Evolutionary conservation across 2,113 vertebrate species (phyloP).

Genomic region (Petrocephalus zakoni): DNA sequence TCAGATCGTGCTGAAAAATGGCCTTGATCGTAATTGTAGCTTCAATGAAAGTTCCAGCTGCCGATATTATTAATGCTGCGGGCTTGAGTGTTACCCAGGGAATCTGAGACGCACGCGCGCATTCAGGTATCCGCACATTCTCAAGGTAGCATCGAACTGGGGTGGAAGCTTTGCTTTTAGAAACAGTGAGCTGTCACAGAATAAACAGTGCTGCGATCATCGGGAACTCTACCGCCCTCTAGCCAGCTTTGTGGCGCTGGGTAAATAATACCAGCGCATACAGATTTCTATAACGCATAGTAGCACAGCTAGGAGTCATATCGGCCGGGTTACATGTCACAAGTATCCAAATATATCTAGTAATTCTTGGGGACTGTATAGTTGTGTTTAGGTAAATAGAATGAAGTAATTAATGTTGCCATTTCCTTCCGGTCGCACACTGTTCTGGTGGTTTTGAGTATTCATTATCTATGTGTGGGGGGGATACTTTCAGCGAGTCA

Average conservation of each 20-base stretch:
- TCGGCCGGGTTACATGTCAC: too few relatives aligned
- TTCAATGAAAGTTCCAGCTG: not conserved
- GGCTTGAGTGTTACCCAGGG: not conserved
- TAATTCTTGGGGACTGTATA: not conserved
- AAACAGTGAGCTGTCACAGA: not conserved
- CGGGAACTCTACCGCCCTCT: not conserved
- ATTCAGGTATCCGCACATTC: not conserved
- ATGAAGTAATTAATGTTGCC: not conserved
- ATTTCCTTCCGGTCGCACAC: not conserved
- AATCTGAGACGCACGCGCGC: not conserved
- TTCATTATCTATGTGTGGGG: not conserved
- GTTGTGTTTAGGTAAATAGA: not conserved
- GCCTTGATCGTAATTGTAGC: not conserved
- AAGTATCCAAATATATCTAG: slow-evolving; percentile 4
- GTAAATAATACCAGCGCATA: not conserved
- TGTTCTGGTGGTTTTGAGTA: not conserved
- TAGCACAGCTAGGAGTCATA: not conserved
- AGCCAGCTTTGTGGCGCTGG: not conserved
- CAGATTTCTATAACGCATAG: not conserved
- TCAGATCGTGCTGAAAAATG: not conserved
- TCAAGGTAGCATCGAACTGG: not conserved
- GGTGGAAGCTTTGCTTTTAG: not conserved
- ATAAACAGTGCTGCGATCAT: not conserved
- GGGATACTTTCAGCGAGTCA: not conserved
- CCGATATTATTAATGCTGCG: not conserved